These are phyloP conservation scores for Choreutis nemorana DNA, from an alignment of 2,888 invertebrate genomes.

Conservation along the genomic window DNA sequence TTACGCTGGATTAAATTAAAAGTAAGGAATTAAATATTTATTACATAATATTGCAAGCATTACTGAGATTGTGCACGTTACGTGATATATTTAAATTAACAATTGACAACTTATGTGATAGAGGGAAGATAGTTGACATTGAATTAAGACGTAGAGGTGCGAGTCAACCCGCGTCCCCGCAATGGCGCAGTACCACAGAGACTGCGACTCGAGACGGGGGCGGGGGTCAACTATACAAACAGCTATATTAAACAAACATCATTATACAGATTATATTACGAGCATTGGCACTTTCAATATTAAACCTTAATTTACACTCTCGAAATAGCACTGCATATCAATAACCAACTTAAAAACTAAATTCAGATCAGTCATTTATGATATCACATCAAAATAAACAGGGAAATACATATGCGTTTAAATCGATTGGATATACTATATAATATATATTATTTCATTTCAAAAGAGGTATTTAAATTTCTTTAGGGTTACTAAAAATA, in stretches of 20 bases:
- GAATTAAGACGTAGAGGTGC: conserved; percentile 29
- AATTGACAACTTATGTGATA: conserved; percentile 33
- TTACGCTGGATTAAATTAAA: conserved; percentile 60
- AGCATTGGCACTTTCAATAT: conserved; percentile 69
- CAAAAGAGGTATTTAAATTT: conserved; percentile 68
- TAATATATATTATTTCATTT: conserved; percentile 59
- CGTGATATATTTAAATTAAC: conserved; percentile 41
- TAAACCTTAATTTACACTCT: conserved; percentile 64
- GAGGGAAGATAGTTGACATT: conserved; percentile 36
- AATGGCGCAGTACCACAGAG: conserved; percentile 12
- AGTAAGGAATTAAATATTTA: conserved; percentile 49
- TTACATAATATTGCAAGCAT: conserved; percentile 65
- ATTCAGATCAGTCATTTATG: conserved; percentile 70
- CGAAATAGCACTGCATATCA: conserved; percentile 66
- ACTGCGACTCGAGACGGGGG: too few relatives aligned
- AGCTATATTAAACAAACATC: conserved; percentile 57
- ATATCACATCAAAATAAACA: conserved; percentile 70
- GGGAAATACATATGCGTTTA: conserved; percentile 65
- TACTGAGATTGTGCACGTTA: conserved; percentile 66
- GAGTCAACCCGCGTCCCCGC: too few relatives aligned
- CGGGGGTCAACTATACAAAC: conserved; percentile 20
- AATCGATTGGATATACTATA: conserved; percentile 60
- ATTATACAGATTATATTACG: conserved; percentile 64
- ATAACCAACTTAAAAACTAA: conserved; percentile 69
- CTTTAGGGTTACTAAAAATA: conserved; percentile 66